Conservation (phyloP, 2,888 invertebrate species). For the Homarus gammarus region DNA sequence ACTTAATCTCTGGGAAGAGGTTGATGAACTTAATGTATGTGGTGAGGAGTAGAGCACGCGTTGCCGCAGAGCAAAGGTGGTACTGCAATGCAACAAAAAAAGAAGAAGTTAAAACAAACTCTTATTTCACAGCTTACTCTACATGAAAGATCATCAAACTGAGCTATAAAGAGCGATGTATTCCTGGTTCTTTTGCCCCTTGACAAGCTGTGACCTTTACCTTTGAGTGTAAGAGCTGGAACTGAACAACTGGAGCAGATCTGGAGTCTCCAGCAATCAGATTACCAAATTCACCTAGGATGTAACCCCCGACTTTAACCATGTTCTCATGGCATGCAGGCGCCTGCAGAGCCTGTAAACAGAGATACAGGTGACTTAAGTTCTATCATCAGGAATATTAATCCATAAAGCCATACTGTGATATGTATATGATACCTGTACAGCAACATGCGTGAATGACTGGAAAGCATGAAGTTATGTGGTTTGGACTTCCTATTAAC, state of each 20-base stretch:
- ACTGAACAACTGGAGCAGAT: constrained; percentile 97
- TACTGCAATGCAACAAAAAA: constrained; percentile 82
- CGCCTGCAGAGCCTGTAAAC: constrained; percentile 91
- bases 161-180: too few relatives aligned
- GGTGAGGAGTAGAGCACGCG: constrained; percentile 95
- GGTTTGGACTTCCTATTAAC: too few relatives aligned
- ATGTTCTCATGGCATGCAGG: constrained; percentile 99
- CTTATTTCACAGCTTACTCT: too few relatives aligned
- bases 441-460: too few relatives aligned
- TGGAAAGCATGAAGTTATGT: too few relatives aligned
- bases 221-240: constrained; percentile 98
- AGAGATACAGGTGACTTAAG: neutral
- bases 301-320: constrained; percentile 99
- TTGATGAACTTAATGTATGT: constrained; percentile 99
- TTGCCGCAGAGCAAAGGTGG: constrained; percentile 98
- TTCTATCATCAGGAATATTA: too few relatives aligned
- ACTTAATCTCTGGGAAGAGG: constrained; percentile 98
- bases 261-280: constrained; percentile 98
- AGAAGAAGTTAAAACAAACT: constrained; percentile 26
- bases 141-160: too few relatives aligned
- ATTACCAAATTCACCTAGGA: constrained; percentile 99
- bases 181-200: too few relatives aligned
- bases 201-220: too few relatives aligned
- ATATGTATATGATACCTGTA: too few relatives aligned
- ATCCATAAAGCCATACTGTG: too few relatives aligned